Conservation (phyloP, 2,797 vertebrate species). For the Semaprochilodus insignis region DNA sequence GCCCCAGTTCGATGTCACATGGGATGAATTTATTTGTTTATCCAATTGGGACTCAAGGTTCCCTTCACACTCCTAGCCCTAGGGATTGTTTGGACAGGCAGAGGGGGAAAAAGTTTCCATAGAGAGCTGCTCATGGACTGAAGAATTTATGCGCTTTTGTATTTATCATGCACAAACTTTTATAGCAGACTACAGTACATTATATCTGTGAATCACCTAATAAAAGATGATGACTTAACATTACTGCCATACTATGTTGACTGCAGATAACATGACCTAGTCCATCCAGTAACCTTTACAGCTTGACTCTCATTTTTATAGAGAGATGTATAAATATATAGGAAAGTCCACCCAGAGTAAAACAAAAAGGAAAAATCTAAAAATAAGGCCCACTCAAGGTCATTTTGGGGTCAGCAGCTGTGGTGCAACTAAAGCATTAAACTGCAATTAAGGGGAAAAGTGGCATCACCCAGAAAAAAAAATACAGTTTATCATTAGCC, state of each 20-base stretch:
- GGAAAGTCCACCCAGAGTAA: too few relatives aligned
- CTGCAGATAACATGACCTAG: not conserved
- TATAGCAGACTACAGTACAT: not conserved
- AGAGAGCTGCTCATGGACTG: constrained; percentile 1
- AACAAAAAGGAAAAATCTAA: not conserved
- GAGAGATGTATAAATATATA: too few relatives aligned
- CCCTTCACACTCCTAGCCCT: constrained; percentile 59
- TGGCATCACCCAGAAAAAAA: constrained; percentile 7
- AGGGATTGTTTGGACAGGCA: constrained; percentile 70
- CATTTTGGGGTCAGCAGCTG: constrained; percentile 18
- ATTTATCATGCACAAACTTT: constrained; percentile 16
- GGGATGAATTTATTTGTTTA: constrained; percentile 76
- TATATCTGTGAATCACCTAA: constrained; percentile 1
- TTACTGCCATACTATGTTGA: not conserved
- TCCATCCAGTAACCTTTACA: not conserved
- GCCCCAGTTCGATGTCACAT: constrained; percentile 72
- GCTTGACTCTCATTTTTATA: not conserved
- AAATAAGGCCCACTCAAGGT: not conserved
- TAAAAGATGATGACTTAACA: constrained; percentile 3
- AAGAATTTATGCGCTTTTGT: constrained; percentile 1
- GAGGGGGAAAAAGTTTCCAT: constrained; percentile 36
- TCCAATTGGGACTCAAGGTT: constrained; percentile 71
- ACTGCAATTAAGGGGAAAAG: constrained; percentile 31
- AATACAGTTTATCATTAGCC: constrained; percentile 6
- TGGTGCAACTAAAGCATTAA: constrained; percentile 22